phyloP scores from a whole-genome alignment of 92 coral and sea anemone genomes.

The Porites evermanni region DNA sequence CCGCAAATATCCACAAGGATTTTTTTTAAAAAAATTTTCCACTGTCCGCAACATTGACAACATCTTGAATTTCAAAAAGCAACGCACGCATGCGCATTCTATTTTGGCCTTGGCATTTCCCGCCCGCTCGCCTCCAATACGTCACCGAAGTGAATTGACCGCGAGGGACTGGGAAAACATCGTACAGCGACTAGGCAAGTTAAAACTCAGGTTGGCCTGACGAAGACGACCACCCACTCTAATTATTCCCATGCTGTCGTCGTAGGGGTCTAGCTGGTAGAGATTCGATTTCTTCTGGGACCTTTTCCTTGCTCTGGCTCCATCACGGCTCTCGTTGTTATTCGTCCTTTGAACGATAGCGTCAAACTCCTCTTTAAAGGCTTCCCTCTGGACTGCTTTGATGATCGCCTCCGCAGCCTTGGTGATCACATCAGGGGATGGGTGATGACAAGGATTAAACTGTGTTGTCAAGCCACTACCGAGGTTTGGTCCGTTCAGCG shows the following conservation, averaged over 20 bases:
- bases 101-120: not conserved
- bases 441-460: not conserved
- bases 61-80: too few species aligned
- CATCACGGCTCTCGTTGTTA: not conserved
- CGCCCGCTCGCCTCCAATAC: not conserved
- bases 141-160: too few species aligned
- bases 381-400: not conserved
- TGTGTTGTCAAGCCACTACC: too few species aligned
- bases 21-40: too few species aligned
- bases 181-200: not conserved
- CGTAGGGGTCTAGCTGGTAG: conserved; percentile 7
- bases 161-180: too few species aligned
- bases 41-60: too few species aligned
- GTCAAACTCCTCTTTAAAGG: not conserved
- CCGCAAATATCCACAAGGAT: too few species aligned
- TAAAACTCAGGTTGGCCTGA: too few species aligned
- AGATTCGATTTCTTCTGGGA: conserved; percentile 31
- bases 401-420: not conserved
- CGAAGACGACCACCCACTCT: too few species aligned
- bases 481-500: not conserved
- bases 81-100: too few species aligned
- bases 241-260: not conserved
- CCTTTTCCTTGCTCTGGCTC: conserved; percentile 1
- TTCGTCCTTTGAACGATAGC: not conserved
- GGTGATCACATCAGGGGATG: not conserved